Percentiles rank a stretch among this genome's conserved stretches.
phyloP scores from a whole-genome alignment of 2,888 invertebrate species.

The Mactromeris polynyma region DNA sequence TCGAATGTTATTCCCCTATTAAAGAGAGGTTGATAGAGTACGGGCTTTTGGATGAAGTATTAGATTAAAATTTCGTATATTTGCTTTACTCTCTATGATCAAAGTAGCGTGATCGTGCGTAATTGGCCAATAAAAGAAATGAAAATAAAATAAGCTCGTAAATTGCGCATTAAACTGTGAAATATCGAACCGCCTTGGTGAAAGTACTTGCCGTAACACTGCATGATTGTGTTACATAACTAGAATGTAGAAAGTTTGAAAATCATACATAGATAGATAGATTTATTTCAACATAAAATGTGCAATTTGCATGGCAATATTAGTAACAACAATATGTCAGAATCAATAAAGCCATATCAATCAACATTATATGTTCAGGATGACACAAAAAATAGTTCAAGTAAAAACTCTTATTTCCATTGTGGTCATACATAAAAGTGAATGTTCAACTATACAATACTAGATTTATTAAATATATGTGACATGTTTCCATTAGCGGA shows the following conservation, averaged over 20 bases:
- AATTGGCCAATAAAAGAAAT: constrained; percentile 5
- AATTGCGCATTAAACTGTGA: neutral
- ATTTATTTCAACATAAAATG: no score
- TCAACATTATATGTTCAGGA: no score
- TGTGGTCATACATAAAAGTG: no score
- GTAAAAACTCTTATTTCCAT: no score
- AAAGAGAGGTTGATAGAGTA: neutral
- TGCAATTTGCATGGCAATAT: no score
- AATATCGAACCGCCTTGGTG: neutral
- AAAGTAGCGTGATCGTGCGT: neutral
- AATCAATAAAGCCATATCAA: no score
- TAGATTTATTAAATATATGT: neutral
- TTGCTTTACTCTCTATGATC: neutral
- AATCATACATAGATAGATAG: no score
- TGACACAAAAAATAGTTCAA: no score
- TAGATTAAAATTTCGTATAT: neutral
- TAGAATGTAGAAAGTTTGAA: neutral
- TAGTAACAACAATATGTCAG: no score
- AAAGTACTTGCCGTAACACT: neutral
- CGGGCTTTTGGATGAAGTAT: neutral
- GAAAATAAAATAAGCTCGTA: neutral
- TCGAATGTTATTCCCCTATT: neutral
- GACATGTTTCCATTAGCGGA: neutral
- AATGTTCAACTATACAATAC: neutral
- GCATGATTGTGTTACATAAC: neutral